Conservation (phyloP, 1,140 invertebrate species). For the Drosophila takahashii region DNA sequence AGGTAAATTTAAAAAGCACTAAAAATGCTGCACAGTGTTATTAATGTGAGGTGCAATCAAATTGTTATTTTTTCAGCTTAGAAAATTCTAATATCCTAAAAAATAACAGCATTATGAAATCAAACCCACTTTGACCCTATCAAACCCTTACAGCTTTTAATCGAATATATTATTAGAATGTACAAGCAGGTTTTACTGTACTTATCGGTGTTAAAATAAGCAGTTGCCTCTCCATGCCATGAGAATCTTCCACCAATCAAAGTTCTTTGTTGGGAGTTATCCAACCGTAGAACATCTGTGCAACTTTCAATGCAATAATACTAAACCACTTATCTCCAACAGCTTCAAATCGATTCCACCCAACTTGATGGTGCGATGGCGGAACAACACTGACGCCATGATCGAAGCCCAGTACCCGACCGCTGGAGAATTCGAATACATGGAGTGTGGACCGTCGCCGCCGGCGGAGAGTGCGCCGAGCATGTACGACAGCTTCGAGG, state of each 20-base stretch:
- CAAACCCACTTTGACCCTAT: no score
- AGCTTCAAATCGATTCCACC: slow-evolving; percentile 85
- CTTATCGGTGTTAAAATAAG: background rate
- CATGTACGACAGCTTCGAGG: slow-evolving; percentile 91
- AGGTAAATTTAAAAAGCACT: no score
- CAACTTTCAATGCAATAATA: no score
- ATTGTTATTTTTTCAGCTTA: no score
- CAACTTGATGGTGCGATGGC: slow-evolving; percentile 84
- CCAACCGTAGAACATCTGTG: background rate
- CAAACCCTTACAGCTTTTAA: no score
- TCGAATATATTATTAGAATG: no score
- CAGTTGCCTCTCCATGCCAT: background rate
- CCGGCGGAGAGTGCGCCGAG: slow-evolving; percentile 89
- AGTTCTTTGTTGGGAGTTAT: slow-evolving; percentile 1
- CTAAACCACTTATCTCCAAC: background rate
- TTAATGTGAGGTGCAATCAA: no score
- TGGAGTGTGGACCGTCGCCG: slow-evolving; percentile 90
- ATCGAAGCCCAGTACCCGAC: slow-evolving; percentile 88
- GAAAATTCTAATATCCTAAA: no score
- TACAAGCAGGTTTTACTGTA: background rate
- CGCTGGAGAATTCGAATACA: slow-evolving; percentile 89
- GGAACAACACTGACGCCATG: slow-evolving; percentile 86
- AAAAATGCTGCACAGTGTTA: no score
- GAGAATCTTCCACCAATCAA: background rate
- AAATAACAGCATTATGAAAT: no score